These are phyloP conservation scores for Pangasius sanitwongsei DNA, from an alignment of 2,797 vertebrate genomes.

Conservation along the genomic window DNA sequence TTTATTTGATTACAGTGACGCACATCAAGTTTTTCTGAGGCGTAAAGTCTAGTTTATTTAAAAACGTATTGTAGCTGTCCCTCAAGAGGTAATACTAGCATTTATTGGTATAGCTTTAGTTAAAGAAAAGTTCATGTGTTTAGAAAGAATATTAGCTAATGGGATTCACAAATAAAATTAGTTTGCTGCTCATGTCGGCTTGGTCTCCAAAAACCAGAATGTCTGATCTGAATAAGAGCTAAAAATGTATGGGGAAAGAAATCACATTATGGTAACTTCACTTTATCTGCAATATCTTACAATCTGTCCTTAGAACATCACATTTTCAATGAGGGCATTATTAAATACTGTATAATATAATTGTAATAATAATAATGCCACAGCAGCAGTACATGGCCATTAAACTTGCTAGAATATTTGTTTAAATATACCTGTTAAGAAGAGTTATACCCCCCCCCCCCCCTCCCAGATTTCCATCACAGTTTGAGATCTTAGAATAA, in stretches of 20 bases:
- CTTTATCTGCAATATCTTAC: neutral
- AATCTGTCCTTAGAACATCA: neutral
- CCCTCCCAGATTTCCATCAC: too few relatives aligned
- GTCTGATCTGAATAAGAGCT: neutral
- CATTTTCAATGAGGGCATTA: neutral
- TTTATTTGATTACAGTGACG: slow-evolving; percentile 64
- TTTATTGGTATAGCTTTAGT: neutral
- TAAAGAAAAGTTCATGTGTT: neutral
- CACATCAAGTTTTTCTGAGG: slow-evolving; percentile 56
- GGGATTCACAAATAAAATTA: neutral
- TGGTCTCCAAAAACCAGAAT: neutral
- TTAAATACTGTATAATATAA: neutral
- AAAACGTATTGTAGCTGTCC: neutral
- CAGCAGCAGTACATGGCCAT: too few relatives aligned
- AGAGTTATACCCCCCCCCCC: too few relatives aligned
- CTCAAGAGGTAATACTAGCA: neutral
- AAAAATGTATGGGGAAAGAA: neutral
- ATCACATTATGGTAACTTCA: neutral
- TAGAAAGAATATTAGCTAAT: neutral
- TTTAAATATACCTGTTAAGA: too few relatives aligned
- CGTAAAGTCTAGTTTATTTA: slow-evolving; percentile 21
- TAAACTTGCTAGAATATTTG: too few relatives aligned
- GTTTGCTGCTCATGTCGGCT: neutral
- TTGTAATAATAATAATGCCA: neutral
- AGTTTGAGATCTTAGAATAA: too few relatives aligned